Base-by-base conservation (phyloP, 2,888 invertebrate genomes). In the Caradrina kadenii region DNA sequence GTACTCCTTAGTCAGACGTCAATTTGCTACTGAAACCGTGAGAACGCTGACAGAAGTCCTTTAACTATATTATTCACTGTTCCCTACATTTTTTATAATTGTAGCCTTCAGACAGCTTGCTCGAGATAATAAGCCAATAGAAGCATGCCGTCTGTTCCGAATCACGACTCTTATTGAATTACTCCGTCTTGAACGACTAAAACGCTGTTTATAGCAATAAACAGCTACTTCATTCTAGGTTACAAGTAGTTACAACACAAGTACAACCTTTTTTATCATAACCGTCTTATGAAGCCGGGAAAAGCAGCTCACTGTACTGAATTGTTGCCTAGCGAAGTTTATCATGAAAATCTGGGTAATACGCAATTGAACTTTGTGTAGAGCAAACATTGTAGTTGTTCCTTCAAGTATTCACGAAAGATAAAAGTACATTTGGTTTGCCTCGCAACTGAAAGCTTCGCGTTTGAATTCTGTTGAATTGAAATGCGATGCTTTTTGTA, bases 91-190 rank as follows among this genome's bases (percentile, higher is more conserved):
- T 77, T 53, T 39, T 19, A 49, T 77, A 73, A 60, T 70, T 77
- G 70, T 50, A 60, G 71, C 48, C 50, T 48, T 60, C 55, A 56
- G 42, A 21, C 50, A 39, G 50, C 62, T 66, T 17, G 22, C 50
- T 66, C 22, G 48, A 64, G 48, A 73, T 58, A 59, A 62, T 73
- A 79, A 73, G 22, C 53, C 63, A 21, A 73, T 61, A 66, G 62
- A 52, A 42, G 10, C 58, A 52, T 42, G 19, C 50, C 39, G 63
- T 48, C 64, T 39, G 53, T 45, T 73, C 54, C 52, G 63, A 72
- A 63, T 58, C 56, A 62, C 61, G 48, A 63, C 45, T 59, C 45
- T 62, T 19, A 63, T 66, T 59, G 48, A 79, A 73, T 73, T 35
- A 61, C 49, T 22, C 21, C 17, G 48, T 5, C n/a, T 8, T 17